Base-by-base conservation (phyloP, 2,797 vertebrate genomes). In the Vespertilio murinus region DNA sequence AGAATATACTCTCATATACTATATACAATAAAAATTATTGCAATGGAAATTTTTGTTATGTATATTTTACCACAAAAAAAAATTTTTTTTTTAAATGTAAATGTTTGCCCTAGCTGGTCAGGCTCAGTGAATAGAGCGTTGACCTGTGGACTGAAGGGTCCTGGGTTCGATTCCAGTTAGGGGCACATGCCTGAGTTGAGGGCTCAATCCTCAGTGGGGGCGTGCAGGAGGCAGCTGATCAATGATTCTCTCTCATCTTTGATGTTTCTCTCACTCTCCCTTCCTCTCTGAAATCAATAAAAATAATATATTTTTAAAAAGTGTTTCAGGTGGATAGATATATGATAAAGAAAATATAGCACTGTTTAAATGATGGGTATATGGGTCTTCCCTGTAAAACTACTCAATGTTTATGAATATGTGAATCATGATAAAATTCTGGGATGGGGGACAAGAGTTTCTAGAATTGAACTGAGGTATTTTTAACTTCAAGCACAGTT, bases 371-470 rank as follows among this genome's bases (percentile, higher is more conserved):
- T 35, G 23, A 28, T 52, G 22, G 6, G 11, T 42, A 54, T 49
- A 67, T 22, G 17, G 22, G 25, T 64, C 6, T 47, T 79, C 25
- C 35, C 67, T 40, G 0, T 30, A 91, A 6, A 86, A 83, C 65
- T 82, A 73, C 79, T 86, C 16, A 67, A 56, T 8, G 93, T 87
- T 42, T 70, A 82, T 90, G 9, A 90, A 84, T 49, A 74, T 80
- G 16, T 85, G 22, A 83, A 86, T 83, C 64, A 86, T 79, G 69
- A 88, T 65, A 69, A 82, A 96, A 92, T 22, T 28, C 3, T 71
- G 10, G 38, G 84, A 33, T 33, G 13, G 17, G 14, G 16, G 83
- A 5, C 5, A 52, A 52, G 45, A 70, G 38, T 59, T 78, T 88
- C 45, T 54, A 78, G 71, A 85, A 83, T 30, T 33, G 77, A 75